These are phyloP conservation scores for Tillus elongatus DNA, from an alignment of 2,888 invertebrate genomes.

Conservation along the genomic window DNA sequence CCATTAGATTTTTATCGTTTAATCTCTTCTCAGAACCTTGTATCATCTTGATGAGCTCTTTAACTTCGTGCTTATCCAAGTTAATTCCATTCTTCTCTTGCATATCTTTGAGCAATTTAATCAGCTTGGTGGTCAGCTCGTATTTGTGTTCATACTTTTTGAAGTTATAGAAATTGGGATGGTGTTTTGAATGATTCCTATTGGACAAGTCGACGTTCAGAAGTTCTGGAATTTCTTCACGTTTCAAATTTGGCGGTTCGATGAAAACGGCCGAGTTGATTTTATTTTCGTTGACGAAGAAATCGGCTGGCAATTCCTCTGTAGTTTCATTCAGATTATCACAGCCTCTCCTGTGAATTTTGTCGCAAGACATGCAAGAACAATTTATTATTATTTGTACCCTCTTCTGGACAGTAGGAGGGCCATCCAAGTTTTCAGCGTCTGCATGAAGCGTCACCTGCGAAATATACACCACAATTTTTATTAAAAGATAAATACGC, in stretches of 20 bases:
- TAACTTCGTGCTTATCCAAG: slow-evolving; percentile 31
- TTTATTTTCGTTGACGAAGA: slow-evolving; percentile 30
- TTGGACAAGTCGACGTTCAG: slow-evolving; percentile 17
- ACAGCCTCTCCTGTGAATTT: slow-evolving; percentile 41
- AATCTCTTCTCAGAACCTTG: slow-evolving; percentile 28
- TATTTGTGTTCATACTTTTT: slow-evolving; percentile 24
- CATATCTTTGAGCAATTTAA: slow-evolving; percentile 29
- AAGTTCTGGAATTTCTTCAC: slow-evolving; percentile 34
- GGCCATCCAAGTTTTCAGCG: slow-evolving; percentile 44
- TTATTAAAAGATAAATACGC: no score
- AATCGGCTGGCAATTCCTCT: slow-evolving; percentile 38
- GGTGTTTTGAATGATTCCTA: background rate
- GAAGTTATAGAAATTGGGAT: slow-evolving; percentile 12
- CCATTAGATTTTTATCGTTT: slow-evolving; percentile 33
- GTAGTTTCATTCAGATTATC: slow-evolving; percentile 43
- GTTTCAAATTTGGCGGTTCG: slow-evolving; percentile 9
- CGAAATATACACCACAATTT: slow-evolving; percentile 10
- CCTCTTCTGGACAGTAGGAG: slow-evolving; percentile 48
- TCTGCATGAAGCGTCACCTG: slow-evolving; percentile 52
- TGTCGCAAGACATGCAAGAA: slow-evolving; percentile 53
- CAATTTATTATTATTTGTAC: slow-evolving; percentile 60
- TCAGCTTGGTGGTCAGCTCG: slow-evolving; percentile 27
- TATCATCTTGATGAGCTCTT: slow-evolving; percentile 31
- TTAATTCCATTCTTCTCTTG: slow-evolving; percentile 26
- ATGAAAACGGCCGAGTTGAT: slow-evolving; percentile 25